Conservation (phyloP, 2,888 invertebrate species). For the Chaitophorus viminalis region DNA sequence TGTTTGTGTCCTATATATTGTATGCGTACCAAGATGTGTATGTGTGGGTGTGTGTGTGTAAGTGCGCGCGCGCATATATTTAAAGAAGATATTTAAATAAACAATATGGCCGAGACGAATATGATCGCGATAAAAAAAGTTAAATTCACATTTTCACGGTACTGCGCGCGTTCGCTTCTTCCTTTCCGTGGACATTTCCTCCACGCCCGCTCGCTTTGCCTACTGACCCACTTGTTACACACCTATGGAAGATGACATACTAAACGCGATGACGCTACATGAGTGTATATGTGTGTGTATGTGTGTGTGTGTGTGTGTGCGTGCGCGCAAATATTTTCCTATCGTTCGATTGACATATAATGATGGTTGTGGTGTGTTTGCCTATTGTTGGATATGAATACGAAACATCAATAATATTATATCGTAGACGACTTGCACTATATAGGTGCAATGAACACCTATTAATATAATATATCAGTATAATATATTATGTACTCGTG, state of each 20-base stretch:
- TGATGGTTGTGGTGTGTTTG: too few relatives aligned
- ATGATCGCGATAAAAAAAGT: slow-evolving; percentile 16
- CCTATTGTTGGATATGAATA: neutral
- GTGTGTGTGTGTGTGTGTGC: slow-evolving; percentile 22
- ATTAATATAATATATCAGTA: too few relatives aligned
- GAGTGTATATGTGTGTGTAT: slow-evolving; percentile 15
- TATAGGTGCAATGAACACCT: neutral
- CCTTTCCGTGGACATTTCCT: slow-evolving; percentile 8
- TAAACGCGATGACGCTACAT: slow-evolving; percentile 22
- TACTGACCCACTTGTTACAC: slow-evolving; percentile 57
- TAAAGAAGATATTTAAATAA: slow-evolving; percentile 59
- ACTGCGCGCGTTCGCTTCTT: slow-evolving; percentile 21
- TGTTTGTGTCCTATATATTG: slow-evolving; percentile 8
- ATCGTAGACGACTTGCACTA: neutral
- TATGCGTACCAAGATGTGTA: neutral
- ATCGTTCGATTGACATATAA: neutral
- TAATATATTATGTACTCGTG: too few relatives aligned
- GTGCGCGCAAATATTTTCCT: slow-evolving; percentile 5
- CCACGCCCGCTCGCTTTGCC: slow-evolving; percentile 52
- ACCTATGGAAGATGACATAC: slow-evolving; percentile 48
- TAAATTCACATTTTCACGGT: slow-evolving; percentile 59
- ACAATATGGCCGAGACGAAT: slow-evolving; percentile 60
- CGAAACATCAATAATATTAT: neutral
- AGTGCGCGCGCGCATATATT: neutral
- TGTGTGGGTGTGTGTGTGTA: too few relatives aligned